Evolutionary conservation across 2,888 invertebrate genomes (phyloP), one percentile per base, ranked within the genome.

Genomic region (Orchestes rusci): DNA sequence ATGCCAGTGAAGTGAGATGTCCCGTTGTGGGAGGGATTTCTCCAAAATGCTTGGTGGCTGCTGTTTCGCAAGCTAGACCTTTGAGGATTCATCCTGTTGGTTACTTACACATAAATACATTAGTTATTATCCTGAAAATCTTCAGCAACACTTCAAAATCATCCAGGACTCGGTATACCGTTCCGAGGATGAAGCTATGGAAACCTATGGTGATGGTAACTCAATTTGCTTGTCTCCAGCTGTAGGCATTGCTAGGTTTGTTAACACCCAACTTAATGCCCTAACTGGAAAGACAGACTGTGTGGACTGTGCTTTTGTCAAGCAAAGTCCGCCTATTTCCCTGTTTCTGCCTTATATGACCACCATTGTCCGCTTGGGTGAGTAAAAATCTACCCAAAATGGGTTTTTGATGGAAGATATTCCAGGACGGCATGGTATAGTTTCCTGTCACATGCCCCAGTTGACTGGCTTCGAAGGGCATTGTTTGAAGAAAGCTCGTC

Each of bases 311-410:
- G 66, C 65, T 30, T 69, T 61, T 53, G 64, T 68, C 5, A 52
- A 59, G 16, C 69, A 69, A 56, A 57, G 58, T 1, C 64, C 63
- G 2, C 64, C 66, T 38, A 62, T 66, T 19, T 59, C 55, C 16
- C 55, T 58, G 29, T 67, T 65, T 55, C 54, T 67, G 20, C 63
- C 65, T 1, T 69, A 68, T 30, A 65, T 66, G 66, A 59, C 60
- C 2, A 61, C 65, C 0, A 60, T 65, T 4, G 56, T 65, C 2
- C 57, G 57, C 54, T 53, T 66, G 43, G 61, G 66, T 64, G 15
- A 8, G 32, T n/a, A n/a, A n/a, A n/a, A n/a, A n/a, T n/a, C n/a
- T n/a, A n/a, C n/a, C n/a, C n/a, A n/a, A n/a, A 13, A 32, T 3
- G n/a, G n/a, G n/a, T n/a, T n/a, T n/a, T n/a, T n/a, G n/a, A n/a